Evolutionary conservation across 2,888 invertebrate genomes (phyloP).

Genomic region (Metellina segmentata): DNA sequence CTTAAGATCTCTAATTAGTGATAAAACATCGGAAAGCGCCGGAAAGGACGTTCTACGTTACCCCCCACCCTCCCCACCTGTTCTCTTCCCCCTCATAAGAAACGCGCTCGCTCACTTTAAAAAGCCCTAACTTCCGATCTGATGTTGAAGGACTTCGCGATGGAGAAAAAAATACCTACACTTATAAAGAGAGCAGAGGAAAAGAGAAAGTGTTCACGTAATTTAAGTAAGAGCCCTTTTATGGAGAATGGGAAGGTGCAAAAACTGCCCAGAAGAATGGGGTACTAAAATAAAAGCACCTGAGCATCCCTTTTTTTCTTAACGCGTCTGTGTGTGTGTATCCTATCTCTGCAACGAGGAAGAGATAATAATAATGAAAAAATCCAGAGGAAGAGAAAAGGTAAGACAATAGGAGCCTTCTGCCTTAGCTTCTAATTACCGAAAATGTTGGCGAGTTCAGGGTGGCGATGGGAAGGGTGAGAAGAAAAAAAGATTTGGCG

Average conservation of each 20-base stretch:
- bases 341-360: neutral
- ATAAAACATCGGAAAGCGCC: constrained; percentile 56
- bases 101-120: constrained; percentile 54
- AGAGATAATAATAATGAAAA: neutral
- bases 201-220: constrained; percentile 55
- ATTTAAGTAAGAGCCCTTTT: constrained; percentile 70
- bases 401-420: constrained; percentile 66
- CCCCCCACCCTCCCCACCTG: constrained; percentile 15
- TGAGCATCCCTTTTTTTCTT: constrained; percentile 55
- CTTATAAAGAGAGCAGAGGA: neutral
- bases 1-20: constrained; percentile 73
- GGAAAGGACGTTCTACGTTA: neutral
- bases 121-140: constrained; percentile 64
- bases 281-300: constrained; percentile 72
- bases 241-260: constrained; percentile 55
- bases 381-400: constrained; percentile 21
- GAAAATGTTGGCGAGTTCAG: constrained; percentile 2
- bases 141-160: neutral
- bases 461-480: constrained; percentile 26
- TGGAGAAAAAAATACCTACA: neutral
- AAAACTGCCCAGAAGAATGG: constrained; percentile 53
- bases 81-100: constrained; percentile 32
- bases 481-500: constrained; percentile 23
- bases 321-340: neutral
- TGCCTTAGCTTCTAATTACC: constrained; percentile 73